Percentiles rank a stretch among this genome's conserved stretches.
phyloP scores from a whole-genome alignment of 1,140 invertebrate genomes.

The Homalodisca vitripennis region DNA sequence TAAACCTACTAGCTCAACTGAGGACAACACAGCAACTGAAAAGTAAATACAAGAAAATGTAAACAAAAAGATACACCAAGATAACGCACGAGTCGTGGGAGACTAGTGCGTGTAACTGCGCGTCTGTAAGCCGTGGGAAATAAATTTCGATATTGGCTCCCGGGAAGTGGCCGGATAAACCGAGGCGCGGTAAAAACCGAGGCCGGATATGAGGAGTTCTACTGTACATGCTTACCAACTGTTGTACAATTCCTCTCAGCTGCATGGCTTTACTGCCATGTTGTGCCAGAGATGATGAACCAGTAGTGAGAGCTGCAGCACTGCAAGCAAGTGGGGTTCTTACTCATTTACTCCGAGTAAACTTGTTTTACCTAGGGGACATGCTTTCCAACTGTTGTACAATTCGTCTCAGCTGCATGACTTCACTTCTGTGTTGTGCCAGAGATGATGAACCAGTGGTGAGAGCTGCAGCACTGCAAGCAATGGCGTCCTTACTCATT shows the following conservation, averaged over 20 bases:
- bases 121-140: no score
- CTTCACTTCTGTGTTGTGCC: slow-evolving; percentile 68
- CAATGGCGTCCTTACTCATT: slow-evolving; percentile 67
- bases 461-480: slow-evolving; percentile 70
- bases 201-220: no score
- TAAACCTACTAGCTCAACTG: no score
- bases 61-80: no score
- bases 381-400: neutral
- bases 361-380: neutral
- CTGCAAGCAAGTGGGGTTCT: slow-evolving; percentile 73
- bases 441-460: slow-evolving; percentile 69
- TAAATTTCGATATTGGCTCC: no score
- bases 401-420: slow-evolving; percentile 70
- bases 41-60: no score
- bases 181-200: no score
- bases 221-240: neutral
- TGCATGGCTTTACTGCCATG: slow-evolving; percentile 72
- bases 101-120: no score
- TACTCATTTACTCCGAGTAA: slow-evolving; percentile 47
- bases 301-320: slow-evolving; percentile 67
- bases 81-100: no score
- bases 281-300: slow-evolving; percentile 68
- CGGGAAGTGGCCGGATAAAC: no score
- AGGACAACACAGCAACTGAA: no score
- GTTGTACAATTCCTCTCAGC: no score